Base-by-base conservation (phyloP, 1,140 invertebrate species). In the Lasioglossum albipes region DNA sequence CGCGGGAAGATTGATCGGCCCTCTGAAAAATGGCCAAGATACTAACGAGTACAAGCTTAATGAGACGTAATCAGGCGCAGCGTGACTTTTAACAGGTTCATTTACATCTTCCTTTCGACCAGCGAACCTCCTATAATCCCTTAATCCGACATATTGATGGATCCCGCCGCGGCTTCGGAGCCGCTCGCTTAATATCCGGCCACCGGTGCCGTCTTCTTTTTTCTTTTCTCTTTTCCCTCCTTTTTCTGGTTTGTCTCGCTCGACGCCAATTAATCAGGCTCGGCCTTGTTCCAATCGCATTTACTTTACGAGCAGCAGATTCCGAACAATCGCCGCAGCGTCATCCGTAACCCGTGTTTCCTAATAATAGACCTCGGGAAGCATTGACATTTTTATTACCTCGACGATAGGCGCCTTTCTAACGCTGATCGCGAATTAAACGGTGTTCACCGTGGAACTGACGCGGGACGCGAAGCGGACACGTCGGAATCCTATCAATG, bases 81-180 rank as follows among this genome's bases (percentile, higher is more conserved):
- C 16, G 10, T 41, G 62, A 65, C 62, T 65, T 41, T 31, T 36
- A 36, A 36, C 62, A 41, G 62, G 62, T 65, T 41, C 31, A 65
- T 65, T 65, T 65, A 65, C 41, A 67, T 67, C 65, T 67, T 45
- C 42, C 20, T 67, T 67, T 45, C 65, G 42, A 41, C 41, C 41
- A 45, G 45, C 9, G 12, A 45, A 49, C 18, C 65, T 9, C 20
- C 4, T n/a, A 45, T 67, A 67, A 67, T 67, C 41, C 65, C 41
- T 67, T 67, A 67, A 67, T 67, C 41, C 65, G 41, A 65, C 62
- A 41, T 65, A 65, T 65, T 65, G 62, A 65, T 65, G 31, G 62
- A 65, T 65, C 12, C 61, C 6, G 16, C 31, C 31, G 62, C 62
- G 27, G 18, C 52, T 41, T 41, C 27, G 27, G 18, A 18, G 62